Conservation (phyloP, 53 echinoderm and acorn worm genomes). For the Patiria pectinifera region DNA sequence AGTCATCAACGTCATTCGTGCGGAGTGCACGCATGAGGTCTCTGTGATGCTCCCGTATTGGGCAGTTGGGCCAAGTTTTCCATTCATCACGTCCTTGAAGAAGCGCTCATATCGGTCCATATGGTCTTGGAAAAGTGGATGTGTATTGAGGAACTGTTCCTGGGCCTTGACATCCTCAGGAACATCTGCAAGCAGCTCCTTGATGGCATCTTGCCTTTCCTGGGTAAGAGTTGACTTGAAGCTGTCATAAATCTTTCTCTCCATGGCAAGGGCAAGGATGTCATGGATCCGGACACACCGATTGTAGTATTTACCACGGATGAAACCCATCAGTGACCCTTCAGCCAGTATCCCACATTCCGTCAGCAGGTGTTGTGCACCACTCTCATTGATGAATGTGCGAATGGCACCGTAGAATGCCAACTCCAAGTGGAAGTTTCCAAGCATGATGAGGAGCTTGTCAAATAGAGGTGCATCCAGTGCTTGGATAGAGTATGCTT, state of each 20-base stretch:
- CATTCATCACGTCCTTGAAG: constrained; percentile 68
- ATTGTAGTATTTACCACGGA: constrained; percentile 71
- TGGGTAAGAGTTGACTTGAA: constrained; percentile 59
- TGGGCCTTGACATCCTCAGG: constrained; percentile 27
- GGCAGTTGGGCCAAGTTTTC: constrained; percentile 69
- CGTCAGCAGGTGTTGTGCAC: constrained; percentile 63
- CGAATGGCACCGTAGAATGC: constrained; percentile 71
- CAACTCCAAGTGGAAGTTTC: constrained; percentile 70
- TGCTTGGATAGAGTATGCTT: constrained; percentile 69
- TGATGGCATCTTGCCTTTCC: constrained; percentile 55
- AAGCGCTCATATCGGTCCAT: constrained; percentile 65
- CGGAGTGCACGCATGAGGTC: constrained; percentile 58
- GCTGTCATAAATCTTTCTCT: constrained; percentile 64
- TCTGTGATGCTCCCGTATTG: constrained; percentile 65
- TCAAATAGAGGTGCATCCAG: constrained; percentile 68
- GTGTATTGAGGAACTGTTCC: constrained; percentile 38
- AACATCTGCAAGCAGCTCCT: constrained; percentile 32
- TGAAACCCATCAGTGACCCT: constrained; percentile 66
- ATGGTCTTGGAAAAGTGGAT: constrained; percentile 53
- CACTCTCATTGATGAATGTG: constrained; percentile 66
- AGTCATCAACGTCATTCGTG: constrained; percentile 53
- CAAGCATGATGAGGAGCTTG: constrained; percentile 66
- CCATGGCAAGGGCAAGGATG: constrained; percentile 73
- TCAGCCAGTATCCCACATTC: constrained; percentile 70
- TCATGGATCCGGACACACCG: constrained; percentile 73